phyloP scores from a whole-genome alignment of 2,113 vertebrate species.

The Genyomyrus donnyi region DNA sequence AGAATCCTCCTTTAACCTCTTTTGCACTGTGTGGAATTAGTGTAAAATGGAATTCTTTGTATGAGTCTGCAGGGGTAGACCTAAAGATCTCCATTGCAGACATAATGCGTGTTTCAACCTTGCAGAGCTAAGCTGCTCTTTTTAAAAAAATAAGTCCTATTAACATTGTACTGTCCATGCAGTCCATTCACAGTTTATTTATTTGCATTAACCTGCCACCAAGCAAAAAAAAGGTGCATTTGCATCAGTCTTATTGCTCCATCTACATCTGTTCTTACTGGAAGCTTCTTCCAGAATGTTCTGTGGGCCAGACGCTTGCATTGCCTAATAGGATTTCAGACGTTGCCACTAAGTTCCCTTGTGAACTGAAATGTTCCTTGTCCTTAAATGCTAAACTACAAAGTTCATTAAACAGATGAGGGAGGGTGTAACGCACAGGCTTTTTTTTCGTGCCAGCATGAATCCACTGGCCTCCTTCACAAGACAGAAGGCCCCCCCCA shows the following conservation, averaged over 20 bases:
- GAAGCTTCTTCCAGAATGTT: neutral
- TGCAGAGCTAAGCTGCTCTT: neutral
- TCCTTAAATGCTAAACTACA: constrained; percentile 29
- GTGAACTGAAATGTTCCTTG: constrained; percentile 26
- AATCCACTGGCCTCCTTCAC: constrained; percentile 27
- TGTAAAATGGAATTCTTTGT: constrained; percentile 33
- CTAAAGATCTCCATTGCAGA: neutral
- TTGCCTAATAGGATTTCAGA: constrained; percentile 26
- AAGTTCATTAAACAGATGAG: constrained; percentile 34
- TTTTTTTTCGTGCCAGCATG: constrained; percentile 9
- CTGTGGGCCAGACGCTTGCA: constrained; percentile 14
- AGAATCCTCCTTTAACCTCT: constrained; percentile 23
- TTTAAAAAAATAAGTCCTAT: neutral
- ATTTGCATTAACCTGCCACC: neutral
- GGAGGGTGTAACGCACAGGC: constrained; percentile 20
- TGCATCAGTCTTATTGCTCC: neutral
- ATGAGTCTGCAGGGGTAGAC: neutral
- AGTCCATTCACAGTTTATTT: neutral
- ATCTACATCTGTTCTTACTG: neutral
- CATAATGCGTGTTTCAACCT: neutral
- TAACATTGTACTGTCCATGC: neutral
- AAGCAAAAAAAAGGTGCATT: neutral
- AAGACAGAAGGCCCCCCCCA: constrained; percentile 18
- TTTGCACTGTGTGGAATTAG: constrained; percentile 32
- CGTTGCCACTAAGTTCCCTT: constrained; percentile 28